Percentiles rank a stretch among this genome's conserved stretches.
Conservation (phyloP, 2,797 vertebrate genomes). For the Pseudotriccus pelzelni region DNA sequence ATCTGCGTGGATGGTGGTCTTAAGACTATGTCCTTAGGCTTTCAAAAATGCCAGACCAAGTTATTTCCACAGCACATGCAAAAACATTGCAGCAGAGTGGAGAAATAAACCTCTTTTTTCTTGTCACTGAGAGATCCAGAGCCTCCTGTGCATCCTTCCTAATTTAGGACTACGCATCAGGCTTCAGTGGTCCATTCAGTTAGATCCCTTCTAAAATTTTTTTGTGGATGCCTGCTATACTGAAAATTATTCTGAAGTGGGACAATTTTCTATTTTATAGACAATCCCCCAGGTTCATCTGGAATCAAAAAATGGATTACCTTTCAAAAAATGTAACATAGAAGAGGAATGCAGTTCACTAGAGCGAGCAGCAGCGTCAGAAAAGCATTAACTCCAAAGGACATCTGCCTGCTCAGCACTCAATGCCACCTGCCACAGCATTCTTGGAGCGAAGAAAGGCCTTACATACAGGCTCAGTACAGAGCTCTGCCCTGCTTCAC, state of each 20-base stretch:
- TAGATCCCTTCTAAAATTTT: not conserved
- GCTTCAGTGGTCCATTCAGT: not conserved
- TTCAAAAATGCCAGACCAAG: not conserved
- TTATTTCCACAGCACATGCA: not conserved
- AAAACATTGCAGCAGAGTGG: not conserved
- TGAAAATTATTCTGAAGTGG: not conserved
- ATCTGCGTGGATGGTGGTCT: not conserved
- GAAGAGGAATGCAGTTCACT: not conserved
- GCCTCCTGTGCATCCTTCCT: not conserved
- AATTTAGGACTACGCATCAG: not conserved
- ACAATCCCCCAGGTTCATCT: not conserved
- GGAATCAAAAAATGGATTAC: not conserved
- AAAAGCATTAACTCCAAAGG: not conserved
- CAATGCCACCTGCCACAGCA: not conserved
- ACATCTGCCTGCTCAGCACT: not conserved
- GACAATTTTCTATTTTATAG: not conserved
- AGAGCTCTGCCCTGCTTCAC: not conserved
- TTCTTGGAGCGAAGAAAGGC: not conserved
- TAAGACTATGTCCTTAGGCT: not conserved
- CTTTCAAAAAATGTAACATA: not conserved
- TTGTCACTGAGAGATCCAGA: not conserved
- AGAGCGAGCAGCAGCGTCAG: not conserved
- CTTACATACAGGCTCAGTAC: not conserved
- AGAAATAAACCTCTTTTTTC: not conserved
- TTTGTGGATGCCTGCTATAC: not conserved